Conservation (phyloP, 2,113 vertebrate genomes). For the Apeltes quadracus region DNA sequence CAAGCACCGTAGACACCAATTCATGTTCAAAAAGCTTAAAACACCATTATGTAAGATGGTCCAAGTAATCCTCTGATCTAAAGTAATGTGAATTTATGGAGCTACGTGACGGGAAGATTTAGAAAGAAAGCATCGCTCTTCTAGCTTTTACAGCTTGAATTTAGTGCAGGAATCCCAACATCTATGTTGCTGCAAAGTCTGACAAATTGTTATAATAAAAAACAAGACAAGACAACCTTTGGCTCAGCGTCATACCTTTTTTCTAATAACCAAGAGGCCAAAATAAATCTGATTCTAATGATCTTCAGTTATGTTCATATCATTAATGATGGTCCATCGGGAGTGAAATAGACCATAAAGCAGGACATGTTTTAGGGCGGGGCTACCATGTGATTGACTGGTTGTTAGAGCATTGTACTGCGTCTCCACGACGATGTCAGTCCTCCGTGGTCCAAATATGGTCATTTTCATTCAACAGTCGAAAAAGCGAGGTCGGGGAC, state of each 20-base stretch:
- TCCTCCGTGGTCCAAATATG: background rate
- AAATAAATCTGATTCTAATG: background rate
- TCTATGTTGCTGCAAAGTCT: background rate
- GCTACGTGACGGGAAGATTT: background rate
- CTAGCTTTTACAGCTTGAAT: background rate
- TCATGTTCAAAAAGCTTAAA: background rate
- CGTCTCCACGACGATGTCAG: background rate
- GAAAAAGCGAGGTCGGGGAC: background rate
- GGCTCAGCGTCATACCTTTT: background rate
- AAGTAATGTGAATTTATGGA: background rate
- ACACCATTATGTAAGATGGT: background rate
- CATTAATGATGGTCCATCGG: background rate
- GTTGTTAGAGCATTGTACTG: background rate
- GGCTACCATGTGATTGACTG: background rate
- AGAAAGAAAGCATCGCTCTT: background rate
- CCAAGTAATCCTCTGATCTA: background rate
- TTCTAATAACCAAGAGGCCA: background rate
- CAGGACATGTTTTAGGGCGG: background rate
- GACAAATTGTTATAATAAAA: background rate
- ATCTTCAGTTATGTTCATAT: background rate
- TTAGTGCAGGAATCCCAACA: background rate
- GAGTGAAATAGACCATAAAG: background rate
- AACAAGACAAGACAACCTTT: background rate
- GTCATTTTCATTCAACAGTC: background rate
- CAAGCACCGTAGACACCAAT: background rate